Evolutionary conservation across 2,113 vertebrate genomes (phyloP), one percentile per base, ranked within the genome.

Genomic region (Coreoperca whiteheadi): DNA sequence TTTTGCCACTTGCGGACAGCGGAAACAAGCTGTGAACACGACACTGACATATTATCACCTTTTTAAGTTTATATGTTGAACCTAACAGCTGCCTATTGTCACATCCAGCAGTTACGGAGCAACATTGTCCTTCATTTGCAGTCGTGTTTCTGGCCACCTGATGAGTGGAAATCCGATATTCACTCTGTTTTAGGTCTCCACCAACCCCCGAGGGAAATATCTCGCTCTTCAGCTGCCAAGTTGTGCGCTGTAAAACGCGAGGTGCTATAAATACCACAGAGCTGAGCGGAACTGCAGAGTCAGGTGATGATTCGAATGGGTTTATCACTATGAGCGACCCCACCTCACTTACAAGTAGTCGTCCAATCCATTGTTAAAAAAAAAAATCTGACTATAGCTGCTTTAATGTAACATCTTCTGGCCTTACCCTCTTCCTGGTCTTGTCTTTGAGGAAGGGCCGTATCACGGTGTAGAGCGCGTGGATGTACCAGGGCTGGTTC

Each of bases 401-500:
- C 10, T 53, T 34, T 48, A 25, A n/a, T 12, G 39, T 6, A 1
- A 11, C 6, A 4, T 8, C 1, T 2, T 16, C 1, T 21, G 32
- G 5, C 57, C 94, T 93, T 93, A 99, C 98, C 97, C 98, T 96
- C 96, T 99, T 99, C 79, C 98, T 95, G 88, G 98, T 99, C 94
- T 99, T 99, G 96, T 99, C 98, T 90, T 99, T 99, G 79, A 99
- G 95, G 93, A 99, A 99, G 73, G 98, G 98, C 8, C 98, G 94
- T 84, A 99, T 99, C 85, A 99, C 98, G 23, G 98, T 99, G 93
- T 99, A 99, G 43, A 99, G 94, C 39, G 98, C 98, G 78, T 99
- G 98, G 91, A 99, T 99, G 91, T 99, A 99, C 98, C 98, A 99
- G 0, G 98, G 98, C 87, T 99, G 98, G 90, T 99, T 99, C 92